A percentile compares a stretch with the other conserved stretches of the same genome.
Conservation (phyloP, 2,113 vertebrate genomes). For the Nannospalax galili region DNA sequence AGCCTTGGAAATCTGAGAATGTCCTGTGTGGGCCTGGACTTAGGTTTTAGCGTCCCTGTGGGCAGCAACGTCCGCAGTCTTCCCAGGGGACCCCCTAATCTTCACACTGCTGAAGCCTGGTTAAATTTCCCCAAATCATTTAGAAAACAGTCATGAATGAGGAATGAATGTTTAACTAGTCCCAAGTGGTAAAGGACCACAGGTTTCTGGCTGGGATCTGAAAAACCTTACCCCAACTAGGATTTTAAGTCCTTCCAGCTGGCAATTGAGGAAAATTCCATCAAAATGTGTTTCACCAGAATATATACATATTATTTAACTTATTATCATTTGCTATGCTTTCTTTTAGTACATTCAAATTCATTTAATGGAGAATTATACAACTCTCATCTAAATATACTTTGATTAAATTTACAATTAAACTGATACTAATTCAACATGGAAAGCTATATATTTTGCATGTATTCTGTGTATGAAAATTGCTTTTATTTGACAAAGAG, state of each 20-base stretch:
- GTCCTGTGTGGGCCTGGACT: background rate
- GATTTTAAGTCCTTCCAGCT: conserved; percentile 7
- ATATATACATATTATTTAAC: too few relatives aligned
- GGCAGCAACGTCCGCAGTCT: background rate
- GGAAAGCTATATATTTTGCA: background rate
- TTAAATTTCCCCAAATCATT: conserved; percentile 47
- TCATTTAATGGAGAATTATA: conserved; percentile 25
- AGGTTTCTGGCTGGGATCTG: conserved; percentile 28
- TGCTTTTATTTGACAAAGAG: background rate
- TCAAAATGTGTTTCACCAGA: conserved; percentile 26
- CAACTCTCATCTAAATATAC: background rate
- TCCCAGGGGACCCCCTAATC: background rate
- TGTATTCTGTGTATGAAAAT: conserved; percentile 3
- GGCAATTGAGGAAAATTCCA: conserved; percentile 41
- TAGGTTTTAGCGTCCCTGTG: background rate
- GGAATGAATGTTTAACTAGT: conserved; percentile 41
- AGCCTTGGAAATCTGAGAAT: conserved; percentile 16
- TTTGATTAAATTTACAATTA: conserved; percentile 47
- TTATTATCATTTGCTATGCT: conserved; percentile 20
- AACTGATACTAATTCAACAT: conserved; percentile 23
- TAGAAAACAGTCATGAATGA: conserved; percentile 48
- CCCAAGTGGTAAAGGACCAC: conserved; percentile 31
- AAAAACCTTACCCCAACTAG: conserved; percentile 58
- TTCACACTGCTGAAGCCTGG: background rate
- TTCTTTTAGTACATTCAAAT: conserved; percentile 51